Evolutionary conservation across 2,113 vertebrate species (phyloP).

Genomic region (Passer montanus): DNA sequence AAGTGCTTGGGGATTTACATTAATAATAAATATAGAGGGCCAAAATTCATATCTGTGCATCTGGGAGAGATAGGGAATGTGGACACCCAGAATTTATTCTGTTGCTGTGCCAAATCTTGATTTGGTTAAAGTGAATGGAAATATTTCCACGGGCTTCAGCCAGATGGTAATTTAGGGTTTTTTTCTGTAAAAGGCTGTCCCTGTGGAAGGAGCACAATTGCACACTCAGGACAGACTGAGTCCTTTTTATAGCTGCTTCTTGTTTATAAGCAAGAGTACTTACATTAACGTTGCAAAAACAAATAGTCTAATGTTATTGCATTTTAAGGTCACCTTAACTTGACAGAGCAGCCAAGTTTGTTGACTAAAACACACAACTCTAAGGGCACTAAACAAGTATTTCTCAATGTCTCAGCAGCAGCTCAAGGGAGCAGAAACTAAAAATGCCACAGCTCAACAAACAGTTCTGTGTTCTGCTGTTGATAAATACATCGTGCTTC

Average conservation of each 20-base stretch:
- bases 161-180: background rate
- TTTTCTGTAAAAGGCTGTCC: background rate
- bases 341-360: slow-evolving; percentile 29
- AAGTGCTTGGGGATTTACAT: background rate
- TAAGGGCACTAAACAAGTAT: slow-evolving; percentile 38
- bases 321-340: slow-evolving; percentile 45
- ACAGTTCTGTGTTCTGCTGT: background rate
- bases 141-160: background rate
- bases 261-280: slow-evolving; percentile 23
- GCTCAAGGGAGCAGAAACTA: slow-evolving; percentile 42
- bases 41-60: background rate
- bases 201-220: background rate
- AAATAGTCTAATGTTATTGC: slow-evolving; percentile 14
- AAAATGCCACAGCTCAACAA: slow-evolving; percentile 43
- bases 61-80: background rate
- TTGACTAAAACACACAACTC: slow-evolving; percentile 34
- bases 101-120: background rate
- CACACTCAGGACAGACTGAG: background rate
- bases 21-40: background rate
- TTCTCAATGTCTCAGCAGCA: slow-evolving; percentile 48
- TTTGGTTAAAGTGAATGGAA: background rate
- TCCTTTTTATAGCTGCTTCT: slow-evolving; percentile 24
- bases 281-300: slow-evolving; percentile 23
- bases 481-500: slow-evolving; percentile 8
- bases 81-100: background rate